Conservation (phyloP, 2,888 invertebrate genomes). For the Leucania comma region DNA sequence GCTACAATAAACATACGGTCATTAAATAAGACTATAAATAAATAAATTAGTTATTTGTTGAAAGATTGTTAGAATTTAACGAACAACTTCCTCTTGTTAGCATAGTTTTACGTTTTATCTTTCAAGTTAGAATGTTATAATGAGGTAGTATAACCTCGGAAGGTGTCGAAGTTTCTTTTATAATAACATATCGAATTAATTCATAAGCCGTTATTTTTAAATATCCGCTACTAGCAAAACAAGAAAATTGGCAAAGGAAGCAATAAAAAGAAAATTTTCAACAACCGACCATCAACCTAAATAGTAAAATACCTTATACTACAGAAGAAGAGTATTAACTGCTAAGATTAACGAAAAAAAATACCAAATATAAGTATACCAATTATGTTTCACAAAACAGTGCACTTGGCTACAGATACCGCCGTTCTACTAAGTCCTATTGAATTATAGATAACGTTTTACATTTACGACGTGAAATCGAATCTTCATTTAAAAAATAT, state of each 20-base stretch:
- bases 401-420: conserved; percentile 5
- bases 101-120: conserved; percentile 43
- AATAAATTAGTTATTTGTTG: conserved; percentile 29
- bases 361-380: not conserved
- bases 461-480: not conserved
- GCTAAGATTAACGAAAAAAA: not conserved
- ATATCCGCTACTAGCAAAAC: not conserved
- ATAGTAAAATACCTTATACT: not conserved
- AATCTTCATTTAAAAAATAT: not conserved
- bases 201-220: conserved; percentile 21
- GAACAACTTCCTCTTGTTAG: conserved; percentile 53
- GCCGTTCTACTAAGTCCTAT: conserved; percentile 21
- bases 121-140: conserved; percentile 43
- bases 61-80: conserved; percentile 38
- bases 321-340: not conserved
- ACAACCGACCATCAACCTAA: not conserved
- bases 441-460: conserved; percentile 9
- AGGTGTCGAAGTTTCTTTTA: conserved; percentile 33
- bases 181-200: not conserved
- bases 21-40: conserved; percentile 5
- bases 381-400: not conserved
- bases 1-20: not conserved
- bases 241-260: not conserved
- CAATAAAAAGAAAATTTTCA: not conserved
- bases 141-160: conserved; percentile 45